Base-by-base conservation (phyloP, 2,113 vertebrate species). In the Butorides virescens region DNA sequence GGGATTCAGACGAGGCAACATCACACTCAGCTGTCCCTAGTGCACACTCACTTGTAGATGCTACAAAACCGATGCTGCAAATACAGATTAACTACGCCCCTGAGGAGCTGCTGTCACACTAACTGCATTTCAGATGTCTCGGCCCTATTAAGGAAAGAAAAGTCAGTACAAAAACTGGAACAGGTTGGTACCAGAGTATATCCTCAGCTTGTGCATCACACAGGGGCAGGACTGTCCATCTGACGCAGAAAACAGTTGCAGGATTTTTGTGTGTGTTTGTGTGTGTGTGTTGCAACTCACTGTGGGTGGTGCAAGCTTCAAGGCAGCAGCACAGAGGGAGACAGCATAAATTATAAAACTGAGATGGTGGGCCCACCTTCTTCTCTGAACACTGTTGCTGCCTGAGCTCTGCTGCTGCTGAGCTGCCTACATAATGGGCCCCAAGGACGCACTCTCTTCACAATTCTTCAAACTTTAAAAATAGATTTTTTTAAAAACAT, bases 381-480 rank as follows among this genome's bases (percentile, higher is more conserved):
- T 47, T 34, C 50, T 49, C 9, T 15, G 14, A 84, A 42, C 1
- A 2, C 11, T 2, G 0, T 10, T 39, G 77, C 78, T 53, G 52
- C 67, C 59, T 1, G 11, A 47, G 11, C 29, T 46, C 32, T 23
- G 58, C 34, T 3, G 0, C 4, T 3, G 46, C 36, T 0, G 0
- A 86, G 42, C n/a, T 83, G 49, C 53, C 29, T 7, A 30, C n/a
- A 15, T 21, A 13, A 7, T 5, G n/a, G 12, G 11, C 19, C 16
- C 26, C n/a, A 55, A 65, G 21, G 8, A 86, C 4, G 7, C 9
- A 46, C 8, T 42, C 25, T 47, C 29, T 5, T 29, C 17, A 61
- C 73, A 90, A 53, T 34, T 39, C 56, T 75, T 82, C 27, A 56
- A 18, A 72, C 18, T 71, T 49, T 32, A 63, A 42, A 80, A 7